These are phyloP conservation scores for Cathartes aura DNA, from an alignment of 2,113 vertebrate genomes.

Conservation along the genomic window DNA sequence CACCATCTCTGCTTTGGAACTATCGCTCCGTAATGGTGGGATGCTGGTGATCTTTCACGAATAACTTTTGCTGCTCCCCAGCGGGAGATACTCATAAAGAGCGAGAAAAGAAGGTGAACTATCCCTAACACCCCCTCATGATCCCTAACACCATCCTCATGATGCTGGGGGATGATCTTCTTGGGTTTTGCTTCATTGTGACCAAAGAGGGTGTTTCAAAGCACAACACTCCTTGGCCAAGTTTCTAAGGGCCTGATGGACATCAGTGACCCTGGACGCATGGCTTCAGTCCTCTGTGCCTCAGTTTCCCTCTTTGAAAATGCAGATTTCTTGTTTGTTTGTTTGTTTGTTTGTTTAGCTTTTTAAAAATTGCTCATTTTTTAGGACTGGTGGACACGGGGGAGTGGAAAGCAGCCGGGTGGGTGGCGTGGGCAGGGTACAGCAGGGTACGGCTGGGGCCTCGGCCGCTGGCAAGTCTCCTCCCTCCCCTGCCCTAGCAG, in stretches of 20 bases:
- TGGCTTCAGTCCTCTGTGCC: accelerated
- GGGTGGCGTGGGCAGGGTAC: background rate
- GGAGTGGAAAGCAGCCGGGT: background rate
- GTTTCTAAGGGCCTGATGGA: background rate
- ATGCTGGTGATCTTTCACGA: background rate
- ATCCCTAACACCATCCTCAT: too few species aligned
- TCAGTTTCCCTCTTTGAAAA: background rate
- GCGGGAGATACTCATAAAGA: background rate
- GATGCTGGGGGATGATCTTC: background rate
- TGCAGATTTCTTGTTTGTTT: background rate
- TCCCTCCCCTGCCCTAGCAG: conserved; percentile 28
- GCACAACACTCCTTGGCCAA: background rate
- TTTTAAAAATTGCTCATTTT: background rate
- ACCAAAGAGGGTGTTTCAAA: background rate
- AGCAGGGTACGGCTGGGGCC: background rate
- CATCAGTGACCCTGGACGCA: accelerated
- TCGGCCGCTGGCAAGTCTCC: background rate
- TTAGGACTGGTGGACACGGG: accelerated
- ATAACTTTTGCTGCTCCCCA: background rate
- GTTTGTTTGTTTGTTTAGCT: too few species aligned
- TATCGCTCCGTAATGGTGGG: accelerated
- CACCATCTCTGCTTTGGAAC: background rate
- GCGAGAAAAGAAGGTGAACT: background rate
- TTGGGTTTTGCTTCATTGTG: background rate
- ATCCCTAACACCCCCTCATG: background rate